Percentiles rank a stretch among this genome's conserved stretches.
These are phyloP conservation scores for Agrilus cyanescens DNA, from an alignment of 2,888 invertebrate species.

Conservation along the genomic window DNA sequence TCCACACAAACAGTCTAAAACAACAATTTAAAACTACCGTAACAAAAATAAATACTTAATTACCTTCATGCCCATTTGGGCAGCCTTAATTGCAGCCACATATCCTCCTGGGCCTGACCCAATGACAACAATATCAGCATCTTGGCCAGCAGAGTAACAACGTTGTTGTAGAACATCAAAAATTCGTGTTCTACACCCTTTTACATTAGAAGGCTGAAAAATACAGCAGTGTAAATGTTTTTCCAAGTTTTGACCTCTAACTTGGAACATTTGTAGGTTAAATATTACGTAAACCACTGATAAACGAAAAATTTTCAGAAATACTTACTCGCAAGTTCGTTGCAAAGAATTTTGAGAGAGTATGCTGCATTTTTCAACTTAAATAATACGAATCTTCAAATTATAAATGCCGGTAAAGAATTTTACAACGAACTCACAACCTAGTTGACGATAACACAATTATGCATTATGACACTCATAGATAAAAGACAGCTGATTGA, in stretches of 20 bases:
- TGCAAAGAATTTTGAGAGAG: neutral
- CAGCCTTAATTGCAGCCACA: conserved; percentile 97
- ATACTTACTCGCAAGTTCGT: too few relatives aligned
- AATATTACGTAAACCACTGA: conserved; percentile 27
- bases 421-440: too few relatives aligned
- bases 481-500: too few relatives aligned
- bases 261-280: conserved; percentile 19
- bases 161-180: conserved; percentile 36
- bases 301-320: neutral
- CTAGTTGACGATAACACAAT: too few relatives aligned
- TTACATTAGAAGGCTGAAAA: conserved; percentile 29
- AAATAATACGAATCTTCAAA: neutral
- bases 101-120: conserved; percentile 99
- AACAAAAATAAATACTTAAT: conserved; percentile 6
- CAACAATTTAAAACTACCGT: neutral
- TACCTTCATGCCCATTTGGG: conserved; percentile 95
- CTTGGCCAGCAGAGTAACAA: conserved; percentile 59
- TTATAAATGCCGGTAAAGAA: too few relatives aligned
- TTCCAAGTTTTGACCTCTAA: conserved; percentile 8
- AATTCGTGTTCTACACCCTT: conserved; percentile 28
- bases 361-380: neutral
- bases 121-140: conserved; percentile 92
- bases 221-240: neutral
- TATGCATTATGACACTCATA: too few relatives aligned
- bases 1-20: conserved; percentile 89